Conservation (phyloP, 2,888 invertebrate species). For the Endotricha flammealis region DNA sequence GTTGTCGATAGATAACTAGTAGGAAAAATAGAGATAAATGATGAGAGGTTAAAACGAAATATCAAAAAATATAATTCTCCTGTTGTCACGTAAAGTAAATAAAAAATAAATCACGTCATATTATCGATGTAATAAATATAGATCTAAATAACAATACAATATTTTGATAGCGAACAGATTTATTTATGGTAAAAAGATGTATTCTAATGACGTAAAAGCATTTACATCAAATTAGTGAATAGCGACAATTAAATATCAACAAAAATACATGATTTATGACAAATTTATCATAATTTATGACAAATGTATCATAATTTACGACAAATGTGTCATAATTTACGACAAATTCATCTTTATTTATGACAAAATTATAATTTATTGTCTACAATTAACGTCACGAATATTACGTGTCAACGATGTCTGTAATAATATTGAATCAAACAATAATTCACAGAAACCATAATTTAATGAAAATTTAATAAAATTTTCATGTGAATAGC, state of each 20-base stretch:
- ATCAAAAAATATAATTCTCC: too few species aligned
- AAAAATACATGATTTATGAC: background rate
- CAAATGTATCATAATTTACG: background rate
- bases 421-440: slow-evolving; percentile 16
- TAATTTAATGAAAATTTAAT: slow-evolving; percentile 55
- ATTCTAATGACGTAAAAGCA: slow-evolving; percentile 11
- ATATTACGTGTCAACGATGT: background rate
- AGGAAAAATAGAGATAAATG: too few species aligned
- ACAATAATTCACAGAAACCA: slow-evolving; percentile 42
- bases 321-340: background rate
- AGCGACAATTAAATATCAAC: background rate
- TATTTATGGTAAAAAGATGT: background rate
- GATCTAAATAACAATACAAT: too few species aligned
- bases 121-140: background rate
- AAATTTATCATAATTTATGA: background rate
- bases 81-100: background rate
- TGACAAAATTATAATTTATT: background rate
- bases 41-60: too few species aligned
- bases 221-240: background rate
- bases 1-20: too few species aligned
- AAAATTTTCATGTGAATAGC: slow-evolving; percentile 37
- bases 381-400: slow-evolving; percentile 2
- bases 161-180: background rate
- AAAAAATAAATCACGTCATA: background rate
- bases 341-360: slow-evolving; percentile 1